These are phyloP conservation scores for Phyllotreta striolata DNA, from an alignment of 2,888 invertebrate species.

Conservation along the genomic window DNA sequence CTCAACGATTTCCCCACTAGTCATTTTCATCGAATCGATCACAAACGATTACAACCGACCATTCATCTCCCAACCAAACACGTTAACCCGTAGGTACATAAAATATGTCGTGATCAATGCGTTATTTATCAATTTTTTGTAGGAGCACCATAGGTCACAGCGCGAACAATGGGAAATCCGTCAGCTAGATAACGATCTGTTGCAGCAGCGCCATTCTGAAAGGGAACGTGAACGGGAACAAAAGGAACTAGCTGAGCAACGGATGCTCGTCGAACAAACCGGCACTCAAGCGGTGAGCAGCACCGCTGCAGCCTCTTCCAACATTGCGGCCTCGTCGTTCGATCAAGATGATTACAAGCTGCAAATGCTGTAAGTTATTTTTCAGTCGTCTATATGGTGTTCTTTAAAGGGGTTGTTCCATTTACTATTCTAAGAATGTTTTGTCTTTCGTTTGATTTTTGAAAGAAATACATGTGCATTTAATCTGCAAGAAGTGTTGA, in stretches of 20 bases:
- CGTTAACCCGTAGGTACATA: not conserved
- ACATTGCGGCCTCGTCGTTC: slow-evolving; percentile 13
- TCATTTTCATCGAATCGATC: not conserved
- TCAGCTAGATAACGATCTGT: slow-evolving; percentile 67
- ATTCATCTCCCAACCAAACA: not conserved
- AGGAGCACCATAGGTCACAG: slow-evolving; percentile 66
- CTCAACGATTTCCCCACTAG: not conserved
- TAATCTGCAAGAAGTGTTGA: no score
- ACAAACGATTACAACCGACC: no score
- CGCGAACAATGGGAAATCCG: slow-evolving; percentile 69
- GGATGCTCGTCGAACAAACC: slow-evolving; percentile 41
- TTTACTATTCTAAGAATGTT: no score
- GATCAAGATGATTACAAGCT: slow-evolving; percentile 24
- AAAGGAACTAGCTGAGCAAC: slow-evolving; percentile 62
- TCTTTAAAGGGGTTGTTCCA: no score
- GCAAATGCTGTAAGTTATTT: slow-evolving; percentile 27
- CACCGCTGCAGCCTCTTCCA: slow-evolving; percentile 6
- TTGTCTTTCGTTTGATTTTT: no score
- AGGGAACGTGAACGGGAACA: slow-evolving; percentile 67
- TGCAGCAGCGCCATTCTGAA: slow-evolving; percentile 70
- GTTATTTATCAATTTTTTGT: slow-evolving; percentile 36
- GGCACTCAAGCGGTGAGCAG: not conserved
- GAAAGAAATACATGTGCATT: no score
- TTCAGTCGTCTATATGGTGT: not conserved
- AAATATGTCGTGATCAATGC: not conserved